A percentile compares a stretch with the other conserved stretches of the same genome.
Evolutionary conservation across 1,140 invertebrate genomes (phyloP).

Genomic region (Caenorhabditis remanei): DNA sequence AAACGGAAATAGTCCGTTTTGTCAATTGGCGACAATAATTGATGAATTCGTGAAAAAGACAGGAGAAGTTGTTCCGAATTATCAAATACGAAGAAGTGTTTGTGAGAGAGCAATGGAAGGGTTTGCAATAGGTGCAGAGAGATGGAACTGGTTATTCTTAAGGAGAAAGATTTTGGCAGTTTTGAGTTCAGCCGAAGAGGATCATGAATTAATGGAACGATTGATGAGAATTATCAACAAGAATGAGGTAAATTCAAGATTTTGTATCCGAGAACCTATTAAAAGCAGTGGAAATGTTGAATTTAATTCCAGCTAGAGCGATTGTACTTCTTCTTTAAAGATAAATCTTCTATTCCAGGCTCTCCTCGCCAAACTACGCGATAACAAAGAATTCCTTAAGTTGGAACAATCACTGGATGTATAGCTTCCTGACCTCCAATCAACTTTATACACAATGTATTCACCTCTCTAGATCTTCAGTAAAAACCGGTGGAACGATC

Average conservation of each 20-base stretch:
- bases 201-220: background rate
- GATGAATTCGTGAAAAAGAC: background rate
- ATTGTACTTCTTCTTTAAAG: no score
- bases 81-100: background rate
- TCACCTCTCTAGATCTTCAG: background rate
- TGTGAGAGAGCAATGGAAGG: background rate
- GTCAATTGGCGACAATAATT: background rate
- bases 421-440: no score
- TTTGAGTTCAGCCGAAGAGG: background rate
- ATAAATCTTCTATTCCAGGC: background rate
- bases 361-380: background rate
- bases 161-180: background rate
- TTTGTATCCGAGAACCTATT: background rate
- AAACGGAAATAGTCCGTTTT: slow-evolving; percentile 2
- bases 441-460: background rate
- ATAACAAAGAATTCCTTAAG: background rate
- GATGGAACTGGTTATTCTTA: background rate
- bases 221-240: slow-evolving; percentile 5
- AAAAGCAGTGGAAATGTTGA: background rate
- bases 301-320: no score
- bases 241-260: background rate
- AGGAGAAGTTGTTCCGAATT: slow-evolving; percentile 11
- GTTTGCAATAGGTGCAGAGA: background rate
- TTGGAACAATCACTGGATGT: background rate
- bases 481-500: no score